Conservation (phyloP, 2,888 invertebrate genomes). For the Euzetes globulus region DNA sequence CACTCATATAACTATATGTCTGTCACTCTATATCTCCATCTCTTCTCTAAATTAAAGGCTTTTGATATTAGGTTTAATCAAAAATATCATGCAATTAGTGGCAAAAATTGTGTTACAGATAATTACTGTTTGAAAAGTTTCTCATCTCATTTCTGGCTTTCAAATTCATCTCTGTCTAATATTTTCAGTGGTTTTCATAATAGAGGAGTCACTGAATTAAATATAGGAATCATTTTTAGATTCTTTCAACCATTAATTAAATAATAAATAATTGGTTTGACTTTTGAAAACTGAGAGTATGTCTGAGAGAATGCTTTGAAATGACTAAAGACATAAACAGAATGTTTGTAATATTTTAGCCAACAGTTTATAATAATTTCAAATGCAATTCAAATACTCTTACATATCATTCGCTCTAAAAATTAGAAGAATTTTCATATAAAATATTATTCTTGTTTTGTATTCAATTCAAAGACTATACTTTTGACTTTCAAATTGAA, state of each 20-base stretch:
- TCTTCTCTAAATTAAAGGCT: not conserved
- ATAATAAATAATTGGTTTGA: slow-evolving; percentile 17
- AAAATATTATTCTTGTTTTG: too few species aligned
- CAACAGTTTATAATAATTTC: not conserved
- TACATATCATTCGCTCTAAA: too few species aligned
- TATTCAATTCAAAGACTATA: too few species aligned
- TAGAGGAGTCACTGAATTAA: not conserved
- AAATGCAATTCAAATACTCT: too few species aligned
- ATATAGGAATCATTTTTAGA: not conserved
- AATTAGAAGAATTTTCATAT: too few species aligned
- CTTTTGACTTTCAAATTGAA: too few species aligned
- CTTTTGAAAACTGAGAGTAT: not conserved
- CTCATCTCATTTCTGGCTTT: not conserved
- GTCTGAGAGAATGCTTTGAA: not conserved
- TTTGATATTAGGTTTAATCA: not conserved
- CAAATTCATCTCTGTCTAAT: not conserved
- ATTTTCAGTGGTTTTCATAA: not conserved
- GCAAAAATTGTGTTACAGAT: not conserved
- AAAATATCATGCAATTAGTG: not conserved
- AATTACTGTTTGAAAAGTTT: not conserved
- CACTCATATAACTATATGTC: not conserved
- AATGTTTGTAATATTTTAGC: not conserved
- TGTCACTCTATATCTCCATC: not conserved
- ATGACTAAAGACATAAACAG: not conserved
- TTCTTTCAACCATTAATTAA: slow-evolving; percentile 5